Evolutionary conservation across 53 echinoderm and acorn worm genomes (phyloP), one percentile per base, ranked within the genome.

Genomic region (Echinometra lucunter): DNA sequence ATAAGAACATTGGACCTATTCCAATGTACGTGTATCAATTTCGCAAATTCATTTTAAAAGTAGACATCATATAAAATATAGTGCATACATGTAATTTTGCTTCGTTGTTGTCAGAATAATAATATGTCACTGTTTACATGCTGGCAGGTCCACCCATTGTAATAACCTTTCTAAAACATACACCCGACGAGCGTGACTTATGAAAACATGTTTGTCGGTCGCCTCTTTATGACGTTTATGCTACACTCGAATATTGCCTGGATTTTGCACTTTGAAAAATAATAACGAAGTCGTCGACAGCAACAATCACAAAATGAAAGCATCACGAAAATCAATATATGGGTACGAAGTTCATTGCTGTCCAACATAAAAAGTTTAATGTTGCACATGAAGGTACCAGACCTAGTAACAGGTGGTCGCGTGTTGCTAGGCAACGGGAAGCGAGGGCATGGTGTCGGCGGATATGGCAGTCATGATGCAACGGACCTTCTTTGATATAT

Each of bases 261-360:
- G 85, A n/a, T 47, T 85, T 85, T 47, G 49, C n/a, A 85, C 85
- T 85, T 27, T 49, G 85, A 47, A 30, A n/a, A n/a, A n/a, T 82
- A 23, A 49, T 85, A 85, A 85, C 49, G 15, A 85, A 85, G 49
- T 13, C 1, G 85, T 85, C 49, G 38, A 47, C 28, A 27, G 47
- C 15, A 28, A 10, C 53, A 85, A n/a, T 28, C 47, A 42, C 81
- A 42, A 27, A 47, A 45, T 49, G 37, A 49, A 28, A 28, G 28
- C 85, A 85, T 85, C 3, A 47, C 37, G n/a, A 47, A 47, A 85
- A 85, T 49, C 85, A 85, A 85, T 85, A 45, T 45, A 27, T 85
- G 85, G 30, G 85, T 28, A 8, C 85, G 85, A 85, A 85, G 85
- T 49, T 85, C 85, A 85, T 49, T 25, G 49, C 85, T 85, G 30